phyloP scores from a whole-genome alignment of 1,140 invertebrate species.

The Chionoecetes opilio region DNA sequence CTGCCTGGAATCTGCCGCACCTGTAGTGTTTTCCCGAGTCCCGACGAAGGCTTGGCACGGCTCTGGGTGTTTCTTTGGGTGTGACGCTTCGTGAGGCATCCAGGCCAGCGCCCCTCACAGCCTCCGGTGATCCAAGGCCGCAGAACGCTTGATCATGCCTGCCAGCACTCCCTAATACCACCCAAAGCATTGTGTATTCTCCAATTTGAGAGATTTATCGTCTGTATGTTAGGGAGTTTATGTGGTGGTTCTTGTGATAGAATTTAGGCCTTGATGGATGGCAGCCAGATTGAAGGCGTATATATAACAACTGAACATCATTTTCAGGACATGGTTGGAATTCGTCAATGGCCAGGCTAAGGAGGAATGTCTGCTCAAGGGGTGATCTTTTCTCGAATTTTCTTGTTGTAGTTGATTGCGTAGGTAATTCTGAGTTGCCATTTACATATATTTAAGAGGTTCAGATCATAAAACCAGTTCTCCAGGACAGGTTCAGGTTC shows the following conservation, averaged over 20 bases:
- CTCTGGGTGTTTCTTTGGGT: background rate
- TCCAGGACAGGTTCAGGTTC: background rate
- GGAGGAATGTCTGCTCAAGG: background rate
- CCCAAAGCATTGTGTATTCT: background rate
- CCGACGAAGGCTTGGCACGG: background rate
- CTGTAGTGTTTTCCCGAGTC: background rate
- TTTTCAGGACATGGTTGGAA: too few species aligned
- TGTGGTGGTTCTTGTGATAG: background rate
- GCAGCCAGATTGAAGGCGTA: background rate
- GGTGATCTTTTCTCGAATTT: background rate
- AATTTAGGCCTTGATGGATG: background rate
- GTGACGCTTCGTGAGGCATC: background rate
- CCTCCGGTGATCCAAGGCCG: background rate
- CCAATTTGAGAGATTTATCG: background rate
- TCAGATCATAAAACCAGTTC: background rate
- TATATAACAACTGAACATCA: background rate
- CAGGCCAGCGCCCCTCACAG: background rate
- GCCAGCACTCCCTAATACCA: background rate
- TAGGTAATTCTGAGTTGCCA: background rate
- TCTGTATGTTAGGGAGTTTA: background rate
- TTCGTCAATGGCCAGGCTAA: background rate
- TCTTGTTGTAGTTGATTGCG: background rate
- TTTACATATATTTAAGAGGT: background rate
- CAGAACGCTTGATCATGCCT: background rate
- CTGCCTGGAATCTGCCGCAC: background rate